Base-by-base conservation (phyloP, 2,797 vertebrate species). In the Takifugu rubripes region DNA sequence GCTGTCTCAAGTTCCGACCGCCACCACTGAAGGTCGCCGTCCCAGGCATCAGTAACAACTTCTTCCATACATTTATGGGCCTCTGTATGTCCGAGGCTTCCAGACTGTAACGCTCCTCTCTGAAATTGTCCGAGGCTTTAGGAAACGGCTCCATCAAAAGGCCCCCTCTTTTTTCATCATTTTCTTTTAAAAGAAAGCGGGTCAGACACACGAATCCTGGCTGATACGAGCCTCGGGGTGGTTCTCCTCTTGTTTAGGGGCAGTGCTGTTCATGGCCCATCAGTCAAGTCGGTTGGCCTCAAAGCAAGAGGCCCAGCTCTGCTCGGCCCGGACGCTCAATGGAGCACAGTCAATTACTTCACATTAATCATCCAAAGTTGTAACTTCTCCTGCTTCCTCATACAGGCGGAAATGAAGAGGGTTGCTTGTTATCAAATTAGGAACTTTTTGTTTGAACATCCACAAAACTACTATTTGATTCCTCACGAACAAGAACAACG, bases 131-230 rank as follows among this genome's bases (percentile, higher is more conserved):
- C 24, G 31, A 64, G 67, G 64, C 61, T 66, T 70, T 57, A 46
- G 54, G 58, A 78, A 82, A 54, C 16, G 15, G 69, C 74, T 87
- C 63, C 56, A 79, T 80, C 70, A 81, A 79, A 86, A 65, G 70
- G 64, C 82, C 71, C 56, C 27, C 56, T 21, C 82, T 87, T 81
- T 87, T 88, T 86, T 84, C 76, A 68, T 21, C 80, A 86, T 79
- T 87, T 88, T 86, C 84, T 77, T 70, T 46, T 6, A 78, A 82
- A 89, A 87, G 67, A 79, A 81, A 89, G 87, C 77, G 66, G 83
- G 81, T 87, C 82, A 82, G 74, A 44, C 64, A 72, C 72, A 72
- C 76, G 67, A 72, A 77, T 50, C 70, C 57, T 73, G 74, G 65
- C 70, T 65, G 82, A 68, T 31, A 54, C 55, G 36, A 57, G 78